Base-by-base conservation (phyloP, 2,888 invertebrate genomes). In the Phyllotreta striolata region DNA sequence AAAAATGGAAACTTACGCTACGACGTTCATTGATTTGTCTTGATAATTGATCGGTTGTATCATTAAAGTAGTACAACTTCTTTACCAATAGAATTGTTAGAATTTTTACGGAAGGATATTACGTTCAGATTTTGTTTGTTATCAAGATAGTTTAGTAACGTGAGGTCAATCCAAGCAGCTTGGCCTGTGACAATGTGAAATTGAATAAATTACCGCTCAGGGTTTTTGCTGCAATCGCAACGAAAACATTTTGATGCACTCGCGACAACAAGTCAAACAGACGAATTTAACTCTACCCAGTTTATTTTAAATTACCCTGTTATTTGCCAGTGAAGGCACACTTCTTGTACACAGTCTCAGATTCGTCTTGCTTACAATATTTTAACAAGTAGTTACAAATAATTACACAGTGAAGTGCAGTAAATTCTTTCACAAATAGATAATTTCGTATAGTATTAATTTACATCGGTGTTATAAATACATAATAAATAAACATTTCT, bases 241-340 rank as follows among this genome's bases (percentile, higher is more conserved):
- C 24, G 52, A 63, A 63, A 63, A 58, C 58, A 63, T 63, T 58
- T 57, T 57, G 46, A 63, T 58, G 52, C 51, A 44, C 57, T 44
- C 39, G 12, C 46, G 63, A 58, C 58, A 43, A 24, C 0, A 14
- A 58, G 58, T 63, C 49, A 55, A 59, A 64, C 59, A 64, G 34
- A 13, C 43, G 49, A 55, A 65, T 55, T 55, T 49, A 35, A 34
- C 9, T n/a, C n/a, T 49, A 49, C 49, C 35, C 9, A 49, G 49
- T 49, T 35, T 49, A 49, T 49, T 49, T 49, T 49, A 49, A 49
- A 49, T 49, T 8, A 12, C 49, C 34, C 35, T 24, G 49, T 37
- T 49, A 35, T 49, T 49, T 10, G 5, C 49, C 49, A 49, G 34
- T 5, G 49, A 37, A 34, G 24, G 47, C 8, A 44, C 10, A 44